Percentiles rank a stretch among this genome's conserved stretches.
Evolutionary conservation across 92 coral and sea anemone genomes (phyloP).

Genomic region (Diadumene lineata): DNA sequence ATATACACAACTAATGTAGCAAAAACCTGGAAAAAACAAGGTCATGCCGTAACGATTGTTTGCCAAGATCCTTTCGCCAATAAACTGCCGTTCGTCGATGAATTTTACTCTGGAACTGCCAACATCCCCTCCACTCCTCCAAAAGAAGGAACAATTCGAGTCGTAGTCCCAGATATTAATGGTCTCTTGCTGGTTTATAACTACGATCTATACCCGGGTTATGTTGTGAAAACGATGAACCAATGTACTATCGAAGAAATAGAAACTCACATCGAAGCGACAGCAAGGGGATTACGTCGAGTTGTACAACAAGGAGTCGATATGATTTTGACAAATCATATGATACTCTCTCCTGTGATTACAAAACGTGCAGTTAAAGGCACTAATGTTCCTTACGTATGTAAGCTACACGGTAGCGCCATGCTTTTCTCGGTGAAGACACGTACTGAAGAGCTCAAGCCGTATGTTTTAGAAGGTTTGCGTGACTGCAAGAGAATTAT

Average conservation of each 20-base stretch:
- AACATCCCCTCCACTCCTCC: conserved; percentile 73
- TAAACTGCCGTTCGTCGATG: conserved; percentile 79
- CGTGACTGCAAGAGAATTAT: conserved; percentile 64
- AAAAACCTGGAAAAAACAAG: conserved; percentile 76
- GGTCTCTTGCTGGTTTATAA: conserved; percentile 83
- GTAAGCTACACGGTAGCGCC: conserved; percentile 87
- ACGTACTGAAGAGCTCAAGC: conserved; percentile 57
- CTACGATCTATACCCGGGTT: conserved; percentile 79
- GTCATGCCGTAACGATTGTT: conserved; percentile 81
- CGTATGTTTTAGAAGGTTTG: conserved; percentile 77
- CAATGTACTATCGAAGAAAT: conserved; percentile 82
- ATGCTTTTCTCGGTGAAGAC: conserved; percentile 74
- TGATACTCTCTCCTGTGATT: conserved; percentile 77
- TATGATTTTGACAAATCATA: conserved; percentile 81
- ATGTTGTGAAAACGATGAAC: conserved; percentile 75
- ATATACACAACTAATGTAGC: conserved; percentile 83
- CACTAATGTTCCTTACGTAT: conserved; percentile 63
- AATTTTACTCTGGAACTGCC: conserved; percentile 61
- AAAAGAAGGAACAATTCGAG: conserved; percentile 63
- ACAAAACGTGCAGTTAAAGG: conserved; percentile 72
- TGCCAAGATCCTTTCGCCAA: conserved; percentile 86
- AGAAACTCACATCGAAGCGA: conserved; percentile 76
- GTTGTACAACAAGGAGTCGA: conserved; percentile 86
- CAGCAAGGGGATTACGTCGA: conserved; percentile 68
- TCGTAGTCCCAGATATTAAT: conserved; percentile 76